Evolutionary conservation across 2,113 vertebrate species (phyloP), one percentile per base, ranked within the genome.

Genomic region (Sebastes schlegelii): DNA sequence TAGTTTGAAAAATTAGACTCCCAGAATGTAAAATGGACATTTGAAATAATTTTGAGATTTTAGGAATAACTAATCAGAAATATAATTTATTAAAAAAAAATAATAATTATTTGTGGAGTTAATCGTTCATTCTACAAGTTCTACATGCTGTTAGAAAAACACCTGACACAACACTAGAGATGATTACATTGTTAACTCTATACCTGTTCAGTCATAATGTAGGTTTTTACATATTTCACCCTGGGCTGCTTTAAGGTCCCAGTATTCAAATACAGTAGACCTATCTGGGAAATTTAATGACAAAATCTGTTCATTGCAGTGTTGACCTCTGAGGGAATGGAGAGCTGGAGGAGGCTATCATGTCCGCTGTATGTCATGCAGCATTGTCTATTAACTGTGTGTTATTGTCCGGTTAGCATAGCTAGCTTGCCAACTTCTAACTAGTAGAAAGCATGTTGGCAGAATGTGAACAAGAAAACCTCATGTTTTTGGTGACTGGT

Each of bases 41-140:
- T 60, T 81, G 1, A 43, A 13, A 43, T 42, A 16, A 40, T 52
- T 43, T 17, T 46, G 5, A 61, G 0, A 46, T 54, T 26, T 40
- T n/a, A 21, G 17, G 17, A 12, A 60, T 8, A 51, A 78, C 19
- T 21, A 48, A 65, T 70, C 40, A 66, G 66, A 77, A 69, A 69
- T 46, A 43, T 21, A 62, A 55, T 55, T 11, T 9, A 42, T 7
- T 78, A 17, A 60, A 78, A 48, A 26, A 7, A 54, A 75, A 42
- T 26, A 14, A 75, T 12, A 0, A 2, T 43, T 4, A n/a, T 52
- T 51, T 61, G 6, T 2, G 9, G 4, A 6, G 4, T 10, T 61
- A 52, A 42, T 52, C 46, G 42, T 49, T 78, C 9, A 66, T 82
- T 43, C 43, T 74, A 40, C 13, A 49, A 21, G 14, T 23, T 26